Percentiles rank a stretch among this genome's conserved stretches.
Conservation (phyloP, 2,113 vertebrate species). For the Siniperca knerii region DNA sequence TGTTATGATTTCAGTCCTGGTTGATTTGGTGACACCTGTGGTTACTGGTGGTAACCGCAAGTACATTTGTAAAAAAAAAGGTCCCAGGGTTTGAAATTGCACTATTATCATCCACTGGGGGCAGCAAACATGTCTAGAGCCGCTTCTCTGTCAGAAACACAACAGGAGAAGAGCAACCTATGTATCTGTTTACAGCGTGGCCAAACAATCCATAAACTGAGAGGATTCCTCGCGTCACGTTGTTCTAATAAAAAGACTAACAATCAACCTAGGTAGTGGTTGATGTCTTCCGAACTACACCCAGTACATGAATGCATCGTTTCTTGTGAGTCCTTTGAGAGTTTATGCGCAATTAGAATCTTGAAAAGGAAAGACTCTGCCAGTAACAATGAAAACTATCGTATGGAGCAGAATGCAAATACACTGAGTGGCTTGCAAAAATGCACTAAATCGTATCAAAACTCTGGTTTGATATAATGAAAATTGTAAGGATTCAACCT, state of each 20-base stretch:
- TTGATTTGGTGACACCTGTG: not conserved
- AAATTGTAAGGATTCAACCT: constrained; percentile 3
- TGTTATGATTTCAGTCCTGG: not conserved
- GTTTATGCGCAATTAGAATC: no score
- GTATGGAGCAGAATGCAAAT: not conserved
- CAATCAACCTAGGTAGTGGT: not conserved
- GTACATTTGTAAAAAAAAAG: no score
- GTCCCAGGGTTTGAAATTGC: no score
- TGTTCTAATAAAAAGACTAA: not conserved
- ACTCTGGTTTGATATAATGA: not conserved
- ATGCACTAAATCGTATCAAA: not conserved
- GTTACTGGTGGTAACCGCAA: no score
- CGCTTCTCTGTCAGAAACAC: no score
- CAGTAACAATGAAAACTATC: no score
- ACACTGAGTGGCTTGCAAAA: not conserved
- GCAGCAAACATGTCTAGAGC: no score
- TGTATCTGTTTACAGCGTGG: not conserved
- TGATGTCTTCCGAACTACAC: not conserved
- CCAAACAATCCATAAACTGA: not conserved
- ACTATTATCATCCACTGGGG: no score
- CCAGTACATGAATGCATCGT: not conserved
- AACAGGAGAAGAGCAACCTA: not conserved
- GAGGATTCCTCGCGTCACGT: no score
- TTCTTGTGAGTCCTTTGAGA: not conserved
- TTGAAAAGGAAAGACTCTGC: not conserved